Evolutionary conservation across 2,888 invertebrate species (phyloP).

Genomic region (Plusia festucae): DNA sequence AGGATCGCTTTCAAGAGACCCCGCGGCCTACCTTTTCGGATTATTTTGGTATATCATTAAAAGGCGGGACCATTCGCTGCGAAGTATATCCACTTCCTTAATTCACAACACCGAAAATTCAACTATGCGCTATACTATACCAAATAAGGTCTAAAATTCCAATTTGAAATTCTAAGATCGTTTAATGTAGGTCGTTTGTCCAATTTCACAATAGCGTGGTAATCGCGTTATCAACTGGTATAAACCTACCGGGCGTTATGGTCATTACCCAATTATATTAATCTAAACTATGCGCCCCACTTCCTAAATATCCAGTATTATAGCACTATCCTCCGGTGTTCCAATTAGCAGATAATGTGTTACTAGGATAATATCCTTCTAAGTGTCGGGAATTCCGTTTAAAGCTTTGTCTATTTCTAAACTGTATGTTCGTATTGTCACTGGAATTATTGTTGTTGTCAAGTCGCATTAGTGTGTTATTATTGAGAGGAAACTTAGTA

Average conservation of each 20-base stretch:
- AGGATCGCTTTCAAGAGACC: background rate
- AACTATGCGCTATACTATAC: constrained; percentile 22
- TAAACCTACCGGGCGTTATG: constrained; percentile 43
- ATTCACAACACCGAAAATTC: constrained; percentile 20
- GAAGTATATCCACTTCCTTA: constrained; percentile 28
- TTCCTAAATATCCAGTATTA: constrained; percentile 43
- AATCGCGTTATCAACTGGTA: constrained; percentile 56
- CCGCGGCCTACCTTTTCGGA: background rate
- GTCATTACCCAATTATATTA: constrained; percentile 55
- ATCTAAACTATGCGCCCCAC: constrained; percentile 46
- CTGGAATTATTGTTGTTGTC: constrained; percentile 4
- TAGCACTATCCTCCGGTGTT: constrained; percentile 27
- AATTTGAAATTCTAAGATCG: constrained; percentile 28
- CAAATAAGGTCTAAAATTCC: constrained; percentile 33
- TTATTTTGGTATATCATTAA: constrained; percentile 15
- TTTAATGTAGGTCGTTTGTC: constrained; percentile 53
- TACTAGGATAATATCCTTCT: constrained; percentile 27
- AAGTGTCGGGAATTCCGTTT: constrained; percentile 10
- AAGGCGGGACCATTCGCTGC: constrained; percentile 15
- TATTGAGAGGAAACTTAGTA: constrained; percentile 12
- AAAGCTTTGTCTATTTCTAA: constrained; percentile 18
- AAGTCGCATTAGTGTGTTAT: constrained; percentile 22
- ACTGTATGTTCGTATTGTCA: constrained; percentile 17
- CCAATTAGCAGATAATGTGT: constrained; percentile 41
- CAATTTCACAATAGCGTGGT: constrained; percentile 58